Base-by-base conservation (phyloP, 1,140 invertebrate species). In the Apis laboriosa region DNA sequence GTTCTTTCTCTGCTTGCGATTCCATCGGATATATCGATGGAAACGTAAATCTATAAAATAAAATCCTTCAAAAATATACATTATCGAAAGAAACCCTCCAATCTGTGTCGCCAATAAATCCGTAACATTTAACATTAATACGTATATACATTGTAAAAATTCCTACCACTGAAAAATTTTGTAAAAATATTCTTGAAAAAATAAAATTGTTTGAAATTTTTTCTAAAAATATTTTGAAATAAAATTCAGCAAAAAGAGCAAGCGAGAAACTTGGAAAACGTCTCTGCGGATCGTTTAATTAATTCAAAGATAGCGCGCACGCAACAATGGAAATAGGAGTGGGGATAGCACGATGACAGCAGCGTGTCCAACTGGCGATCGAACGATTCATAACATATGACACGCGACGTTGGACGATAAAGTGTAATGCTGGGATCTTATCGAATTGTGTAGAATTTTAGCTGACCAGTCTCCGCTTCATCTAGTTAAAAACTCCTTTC, bases 361-460 rank as follows among this genome's bases (percentile, higher is more conserved):
- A 15, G 51, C 49, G 17, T 24, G 51, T 75, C 79, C 24, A 28
- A 75, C n/a, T 13, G 43, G 71, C 70, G 79, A 66, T 51, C 28
- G 67, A 34, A 58, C 75, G 70, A 53, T 79, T 83, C 75, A 78
- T 83, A 86, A 86, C 80, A 61, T 76, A 70, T 51, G 77, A 53
- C 68, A 61, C 51, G 43, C 49, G 53, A 55, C 58, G 63, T 49
- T 12, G 53, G 43, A 76, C 56, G 84, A 86, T 84, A 81, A 86
- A 86, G 58, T 71, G 66, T 64, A 78, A 63, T 71, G 78, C 66
- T 87, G 85, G 89, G 88, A 90, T 90, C 89, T 90, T 90, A 90
- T 90, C 89, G 77, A 73, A 55, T 56, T 68, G 55, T 71, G 72
- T 11, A 13, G 78, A 72, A 88, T 90, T 88, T 90, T 81, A 88